Evolutionary conservation across 2,797 vertebrate genomes (phyloP), one percentile per base, ranked within the genome.

Genomic region (Tapirus indicus): DNA sequence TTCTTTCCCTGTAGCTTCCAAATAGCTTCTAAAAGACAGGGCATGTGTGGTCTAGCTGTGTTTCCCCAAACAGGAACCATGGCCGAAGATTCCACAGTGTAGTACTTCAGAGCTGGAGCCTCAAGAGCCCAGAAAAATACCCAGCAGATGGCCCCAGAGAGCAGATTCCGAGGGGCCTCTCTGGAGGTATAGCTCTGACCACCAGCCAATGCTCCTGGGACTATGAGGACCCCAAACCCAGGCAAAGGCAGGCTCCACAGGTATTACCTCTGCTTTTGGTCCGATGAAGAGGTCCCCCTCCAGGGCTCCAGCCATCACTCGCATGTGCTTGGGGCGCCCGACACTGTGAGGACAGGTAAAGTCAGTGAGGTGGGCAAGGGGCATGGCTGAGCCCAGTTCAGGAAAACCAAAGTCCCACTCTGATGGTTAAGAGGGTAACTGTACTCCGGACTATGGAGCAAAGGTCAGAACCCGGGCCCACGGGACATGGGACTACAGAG

Each of bases 281-380:
- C 99, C 99, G 0, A 99, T 99, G 98, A 99, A 99, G 32, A 99
- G 98, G 95, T 99, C 99, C 32, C 99, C 99, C 97, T 99, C 99
- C 87, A 99, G 98, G 27, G 99, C 99, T 93, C 99, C 99, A 0
- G 99, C 99, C 99, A 99, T 99, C 96, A 99, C 99, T 4, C 99
- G 99, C 80, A 99, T 99, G 96, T 99, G 99, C 91, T 99, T 99
- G 25, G 99, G 99, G 97, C 99, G 99, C 14, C 99, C 99, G 7
- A 99, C 99, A 98, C 99, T 99, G 97, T 4, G 44, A 92, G 90
- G 77, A 97, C 69, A 92, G 35, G 89, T 0, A 27, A 18, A 18
- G 60, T 93, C 75, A 91, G 56, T 41, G 11, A 94, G 49, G 16
- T 16, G 21, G 64, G 68, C 20, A 25, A 38, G 47, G 35, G 62